Evolutionary conservation across 2,888 invertebrate genomes (phyloP), one percentile per base, ranked within the genome.

Genomic region (Hyles lineata): DNA sequence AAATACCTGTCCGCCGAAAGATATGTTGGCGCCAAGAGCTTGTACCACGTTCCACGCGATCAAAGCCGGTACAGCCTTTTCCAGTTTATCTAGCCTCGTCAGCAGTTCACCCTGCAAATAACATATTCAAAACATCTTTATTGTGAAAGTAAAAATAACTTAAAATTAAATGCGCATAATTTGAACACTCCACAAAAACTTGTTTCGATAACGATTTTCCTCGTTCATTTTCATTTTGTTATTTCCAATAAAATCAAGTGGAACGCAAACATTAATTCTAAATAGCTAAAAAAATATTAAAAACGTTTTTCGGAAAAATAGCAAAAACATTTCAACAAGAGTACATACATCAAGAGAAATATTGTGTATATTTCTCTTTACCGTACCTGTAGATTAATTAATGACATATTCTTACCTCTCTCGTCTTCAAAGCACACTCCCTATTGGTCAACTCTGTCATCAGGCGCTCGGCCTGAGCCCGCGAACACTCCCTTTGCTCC

Each of bases 61-160:
- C 72, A 96, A 87, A 0, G 96, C 96, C 0, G 96, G 96, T 76
- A 96, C 95, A 9, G 96, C 95, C 77, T 93, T 95, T 84, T 96
- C 96, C 73, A 96, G 88, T 78, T 95, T 92, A 72, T 95, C 92
- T 71, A 96, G 81, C 74, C 96, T 94, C 70, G 93, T 90, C 71
- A 92, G 87, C 69, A 96, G 85, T 78, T 96, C 96, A 74, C 89
- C 94, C 96, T 92, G 95, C 87, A 85, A 96, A 29, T 29, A 80
- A 73, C 90, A 89, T 61, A 60, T 70, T 32, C 2, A 55, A 55
- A 55, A 55, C 8, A 55, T 0, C 19, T 55, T n/a, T n/a, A 55
- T 55, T 55, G 55, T n/a, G 15, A 43, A 43, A 43, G 43, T 15
- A 43, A 43, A 43, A 43, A 43, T 43, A 15, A 43, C 43, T 3